These are phyloP conservation scores for Pachydiplax longipennis DNA, from an alignment of 2,888 invertebrate genomes.

Conservation along the genomic window DNA sequence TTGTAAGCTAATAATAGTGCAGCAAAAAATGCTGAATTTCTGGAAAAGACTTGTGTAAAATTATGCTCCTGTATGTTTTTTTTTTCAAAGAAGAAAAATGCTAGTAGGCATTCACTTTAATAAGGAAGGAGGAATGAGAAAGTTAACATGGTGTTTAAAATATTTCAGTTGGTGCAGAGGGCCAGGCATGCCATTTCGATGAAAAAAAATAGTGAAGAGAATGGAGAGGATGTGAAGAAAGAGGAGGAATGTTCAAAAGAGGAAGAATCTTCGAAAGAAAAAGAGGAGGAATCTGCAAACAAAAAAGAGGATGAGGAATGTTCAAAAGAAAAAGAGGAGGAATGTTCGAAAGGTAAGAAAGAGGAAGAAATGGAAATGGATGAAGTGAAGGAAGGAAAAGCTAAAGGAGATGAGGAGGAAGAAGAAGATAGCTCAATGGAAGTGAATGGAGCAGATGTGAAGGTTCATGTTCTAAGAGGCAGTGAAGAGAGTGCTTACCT, in stretches of 20 bases:
- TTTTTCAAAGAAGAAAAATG: no score
- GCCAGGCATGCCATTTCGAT: neutral
- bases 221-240: neutral
- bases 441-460: neutral
- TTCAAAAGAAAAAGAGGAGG: neutral
- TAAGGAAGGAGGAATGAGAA: no score
- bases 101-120: no score
- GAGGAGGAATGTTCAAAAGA: no score
- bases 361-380: neutral
- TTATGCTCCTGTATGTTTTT: no score
- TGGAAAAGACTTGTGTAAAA: no score
- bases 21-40: no score
- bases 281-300: neutral
- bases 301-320: neutral
- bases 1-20: no score
- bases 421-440: neutral
- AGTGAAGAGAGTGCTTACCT: slow-evolving; percentile 11
- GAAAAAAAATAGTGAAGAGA: neutral
- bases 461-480: neutral
- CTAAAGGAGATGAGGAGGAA: neutral
- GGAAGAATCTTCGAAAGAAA: no score
- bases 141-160: no score
- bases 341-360: neutral
- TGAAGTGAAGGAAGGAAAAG: neutral
- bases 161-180: slow-evolving; percentile 12